Base-by-base conservation (phyloP, 1,140 invertebrate genomes). In the Polyergus mexicanus region DNA sequence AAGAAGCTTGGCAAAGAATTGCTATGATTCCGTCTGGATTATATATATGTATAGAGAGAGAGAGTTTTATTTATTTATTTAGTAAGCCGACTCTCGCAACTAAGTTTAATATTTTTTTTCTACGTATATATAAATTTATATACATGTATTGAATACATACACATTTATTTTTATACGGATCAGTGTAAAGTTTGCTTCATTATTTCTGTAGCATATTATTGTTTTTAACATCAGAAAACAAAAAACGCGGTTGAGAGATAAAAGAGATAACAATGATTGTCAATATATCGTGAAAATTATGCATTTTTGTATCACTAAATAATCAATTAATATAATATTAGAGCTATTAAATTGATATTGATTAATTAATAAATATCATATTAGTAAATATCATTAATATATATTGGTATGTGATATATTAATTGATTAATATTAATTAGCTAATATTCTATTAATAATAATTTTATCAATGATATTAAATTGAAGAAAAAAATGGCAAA, bases 121-220 rank as follows among this genome's bases (percentile, higher is more conserved):
- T 92, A 90, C 65, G 89, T 90, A n/a, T n/a, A n/a, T n/a, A n/a
- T n/a, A 90, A 93, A 92, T 92, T 92, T 92, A 92, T 88, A 19
- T 51, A 91, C 92, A 90, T 92, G 92, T 92, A 90, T 92, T 62
- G 88, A 92, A 89, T 92, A 92, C 87, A 89, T 86, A 86, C 92
- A 92, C 87, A 89, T 86, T 84, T 89, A 87, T 86, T 86, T 60
- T 86, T 85, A 35, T 77, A 84, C 62, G 84, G n/a, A 88, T 84
- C 60, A 81, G 25, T 81, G 25, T 81, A 38, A 74, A 74, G 68
- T 83, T 80, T 25, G 32, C 16, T 47, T 78, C 32, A 63, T 54
- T 8, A 69, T 80, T 69, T 56, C 25, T 78, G 32, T 81, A 54
- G 56, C 22, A 65, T 38, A 22, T 72, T 1, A 54, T 32, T 71